These are phyloP conservation scores for Pelosia muscerda DNA, from an alignment of 2,888 invertebrate genomes.

Conservation along the genomic window DNA sequence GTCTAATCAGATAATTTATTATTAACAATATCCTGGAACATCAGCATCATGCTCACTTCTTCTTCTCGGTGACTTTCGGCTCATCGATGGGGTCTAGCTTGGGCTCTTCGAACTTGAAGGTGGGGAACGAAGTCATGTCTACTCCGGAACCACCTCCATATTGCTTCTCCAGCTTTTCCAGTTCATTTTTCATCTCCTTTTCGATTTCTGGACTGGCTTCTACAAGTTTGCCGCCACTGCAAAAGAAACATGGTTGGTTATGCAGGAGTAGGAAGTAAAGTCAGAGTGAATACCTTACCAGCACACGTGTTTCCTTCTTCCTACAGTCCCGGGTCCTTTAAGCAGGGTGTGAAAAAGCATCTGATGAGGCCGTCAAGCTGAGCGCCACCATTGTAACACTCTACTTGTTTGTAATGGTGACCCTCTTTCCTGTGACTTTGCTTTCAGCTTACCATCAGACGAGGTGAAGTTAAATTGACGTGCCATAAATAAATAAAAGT, in stretches of 20 bases:
- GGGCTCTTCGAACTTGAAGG: constrained; percentile 93
- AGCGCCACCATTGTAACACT: too few relatives aligned
- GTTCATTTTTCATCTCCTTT: constrained; percentile 91
- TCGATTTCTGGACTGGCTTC: constrained; percentile 93
- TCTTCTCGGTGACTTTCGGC: constrained; percentile 64
- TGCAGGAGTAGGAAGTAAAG: neutral
- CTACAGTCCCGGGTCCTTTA: too few relatives aligned
- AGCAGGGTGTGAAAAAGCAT: too few relatives aligned
- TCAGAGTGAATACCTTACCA: too few relatives aligned
- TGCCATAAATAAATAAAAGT: too few relatives aligned
- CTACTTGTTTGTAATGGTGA: too few relatives aligned
- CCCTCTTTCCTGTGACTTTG: too few relatives aligned
- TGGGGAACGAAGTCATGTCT: constrained; percentile 96
- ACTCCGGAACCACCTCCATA: constrained; percentile 92
- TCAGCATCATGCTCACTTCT: constrained; percentile 72
- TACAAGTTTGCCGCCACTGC: constrained; percentile 93
- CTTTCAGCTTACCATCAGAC: too few relatives aligned
- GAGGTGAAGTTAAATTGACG: too few relatives aligned
- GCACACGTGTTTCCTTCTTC: too few relatives aligned
- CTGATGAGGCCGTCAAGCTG: too few relatives aligned
- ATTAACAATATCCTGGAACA: constrained; percentile 46
- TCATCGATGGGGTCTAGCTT: constrained; percentile 89
- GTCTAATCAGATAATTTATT: constrained; percentile 63
- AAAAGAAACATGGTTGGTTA: constrained; percentile 36
- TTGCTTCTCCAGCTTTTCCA: constrained; percentile 93